Evolutionary conservation across 2,888 invertebrate species (phyloP), one percentile per base, ranked within the genome.

Genomic region (Entomobrya multifasciata): DNA sequence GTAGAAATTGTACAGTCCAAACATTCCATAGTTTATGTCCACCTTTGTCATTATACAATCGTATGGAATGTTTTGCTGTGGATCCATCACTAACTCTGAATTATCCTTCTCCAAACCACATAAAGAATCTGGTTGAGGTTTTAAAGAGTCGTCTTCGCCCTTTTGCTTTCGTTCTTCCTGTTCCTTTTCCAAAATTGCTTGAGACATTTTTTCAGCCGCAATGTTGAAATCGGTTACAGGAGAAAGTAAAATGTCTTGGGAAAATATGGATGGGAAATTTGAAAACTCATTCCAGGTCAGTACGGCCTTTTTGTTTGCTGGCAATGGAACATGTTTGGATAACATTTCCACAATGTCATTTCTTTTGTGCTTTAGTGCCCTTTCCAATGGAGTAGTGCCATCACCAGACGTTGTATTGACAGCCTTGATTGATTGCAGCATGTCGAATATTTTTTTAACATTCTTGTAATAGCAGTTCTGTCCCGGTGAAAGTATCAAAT

Each of bases 1-100:
- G 91, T 94, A 94, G 92, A 93, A 94, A 92, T 93, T 94, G 92
- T 93, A 94, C 89, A 93, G 92, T 77, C 94, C 94, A 89, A 91
- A 93, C 17, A 91, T 83, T 20, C 93, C 93, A 88, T 92, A 92
- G 55, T 91, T 91, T 1, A 93, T 91, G 90, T 94, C 93, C 11
- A 94, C 93, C 89, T 93, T 93, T 25, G 93, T 93, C 90, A 94
- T 91, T 10, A 93, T 92, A n/a, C 92, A 92, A 90, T 93, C 93
- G 90, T 92, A 93, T 0, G 92, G 92, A 86, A 92, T 90, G 76
- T 92, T 90, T 83, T 92, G 92, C 1, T 91, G 91, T 36, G 90
- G 88, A 88, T 93, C 93, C 49, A 91, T 90, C 6, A 92, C 91
- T n/a, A 93, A 92, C 88, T 93, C 82, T 11, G 79, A 86, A 15